Percentiles rank a stretch among this genome's conserved stretches.
Conservation (phyloP, 2,113 vertebrate species). For the Chloroceryle aenea region DNA sequence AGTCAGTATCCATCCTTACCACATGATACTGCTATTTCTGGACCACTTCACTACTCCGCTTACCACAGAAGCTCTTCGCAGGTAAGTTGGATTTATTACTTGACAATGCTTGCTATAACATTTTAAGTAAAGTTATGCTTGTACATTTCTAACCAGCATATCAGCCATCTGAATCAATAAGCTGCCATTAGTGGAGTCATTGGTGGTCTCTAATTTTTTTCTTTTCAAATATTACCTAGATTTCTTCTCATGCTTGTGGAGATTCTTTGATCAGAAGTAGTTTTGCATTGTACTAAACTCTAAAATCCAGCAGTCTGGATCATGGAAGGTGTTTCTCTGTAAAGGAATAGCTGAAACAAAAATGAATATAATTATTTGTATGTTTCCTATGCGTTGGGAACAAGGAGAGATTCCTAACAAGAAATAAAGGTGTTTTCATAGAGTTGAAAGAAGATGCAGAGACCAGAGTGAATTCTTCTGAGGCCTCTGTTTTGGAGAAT, state of each 20-base stretch:
- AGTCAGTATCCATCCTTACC: conserved; percentile 93
- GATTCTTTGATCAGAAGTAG: background rate
- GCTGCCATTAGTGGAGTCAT: background rate
- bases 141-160: background rate
- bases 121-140: background rate
- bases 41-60: conserved; percentile 92
- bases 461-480: background rate
- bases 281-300: background rate
- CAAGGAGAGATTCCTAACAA: background rate
- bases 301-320: background rate
- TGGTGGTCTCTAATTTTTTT: background rate
- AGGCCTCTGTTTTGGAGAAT: background rate
- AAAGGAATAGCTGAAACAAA: background rate
- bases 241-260: background rate
- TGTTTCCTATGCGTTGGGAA: background rate
- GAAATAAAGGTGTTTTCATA: background rate
- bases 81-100: conserved; percentile 77
- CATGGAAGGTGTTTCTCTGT: background rate
- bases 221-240: background rate
- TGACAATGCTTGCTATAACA: background rate
- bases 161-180: background rate
- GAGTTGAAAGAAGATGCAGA: background rate
- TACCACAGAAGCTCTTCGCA: conserved; percentile 95
- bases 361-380: background rate
- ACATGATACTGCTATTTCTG: conserved; percentile 89